Evolutionary conservation across 2,113 vertebrate genomes (phyloP), one percentile per base, ranked within the genome.

Genomic region (Pluvianellus socialis): DNA sequence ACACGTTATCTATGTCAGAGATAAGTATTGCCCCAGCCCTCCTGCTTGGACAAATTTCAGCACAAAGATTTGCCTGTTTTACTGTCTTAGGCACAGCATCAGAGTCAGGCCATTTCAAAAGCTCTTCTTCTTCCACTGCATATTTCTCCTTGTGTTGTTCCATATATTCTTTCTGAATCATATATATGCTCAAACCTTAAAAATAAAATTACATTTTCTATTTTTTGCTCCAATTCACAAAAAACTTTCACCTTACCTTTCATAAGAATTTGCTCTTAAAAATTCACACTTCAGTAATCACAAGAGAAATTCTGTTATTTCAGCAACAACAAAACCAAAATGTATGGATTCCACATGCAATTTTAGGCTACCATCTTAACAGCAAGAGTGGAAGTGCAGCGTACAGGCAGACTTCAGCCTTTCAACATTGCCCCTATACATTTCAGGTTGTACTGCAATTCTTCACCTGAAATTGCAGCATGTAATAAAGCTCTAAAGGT

Each of bases 361-460:
- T 68, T 92, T 83, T 59, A 95, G 47, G 83, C 68, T 84, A 83
- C 94, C 95, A 89, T 65, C 86, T 94, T 79, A 85, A 93, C 94
- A 95, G 55, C 63, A 74, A 70, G 71, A 77, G 17, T 71, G 82
- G 92, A 94, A 95, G 44, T 84, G 59, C 90, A 94, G 14, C 55
- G 52, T 72, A 18, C 44, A 81, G 33, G 8, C 20, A 47, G 27
- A 47, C 4, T 71, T 75, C 23, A 74, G 30, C 45, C 66, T 86
- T 90, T 70, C 79, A 70, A 33, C 18, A 67, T 33, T 4, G 0
- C 4, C 7, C 5, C 26, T 12, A 8, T 26, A 49, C 22, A 18
- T 55, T 88, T 71, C 63, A 58, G 33, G 5, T 35, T 77, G 12
- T 32, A 73, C 8, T 55, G 32, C 18, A 45, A 28, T 47, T 63